Conservation (phyloP, 2,797 vertebrate species). For the Lutjanus argentimaculatus region DNA sequence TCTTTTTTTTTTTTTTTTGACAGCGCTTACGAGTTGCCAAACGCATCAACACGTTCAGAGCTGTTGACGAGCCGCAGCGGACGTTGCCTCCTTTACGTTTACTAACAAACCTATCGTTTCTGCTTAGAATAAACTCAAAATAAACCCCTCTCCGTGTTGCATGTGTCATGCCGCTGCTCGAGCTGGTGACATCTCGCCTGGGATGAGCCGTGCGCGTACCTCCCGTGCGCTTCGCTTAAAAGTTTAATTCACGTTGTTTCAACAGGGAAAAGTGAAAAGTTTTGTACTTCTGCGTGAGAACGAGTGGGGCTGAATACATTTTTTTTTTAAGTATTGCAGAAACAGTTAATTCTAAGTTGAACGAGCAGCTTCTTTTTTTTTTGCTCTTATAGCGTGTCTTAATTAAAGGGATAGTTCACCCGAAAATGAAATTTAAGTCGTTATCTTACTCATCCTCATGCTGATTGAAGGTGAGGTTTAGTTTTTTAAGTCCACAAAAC, state of each 20-base stretch:
- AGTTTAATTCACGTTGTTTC: not conserved
- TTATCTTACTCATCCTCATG: no score
- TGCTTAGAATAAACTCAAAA: not conserved
- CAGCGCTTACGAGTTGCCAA: slow-evolving; percentile 71
- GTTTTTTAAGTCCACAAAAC: no score
- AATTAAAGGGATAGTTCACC: no score
- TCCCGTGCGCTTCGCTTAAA: slow-evolving; percentile 47
- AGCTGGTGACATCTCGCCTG: slow-evolving; percentile 65
- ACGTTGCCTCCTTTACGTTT: not conserved
- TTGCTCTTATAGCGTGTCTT: not conserved
- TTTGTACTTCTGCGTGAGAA: no score
- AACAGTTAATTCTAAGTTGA: not conserved
- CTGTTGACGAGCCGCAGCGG: slow-evolving; percentile 14
- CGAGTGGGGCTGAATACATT: not conserved
- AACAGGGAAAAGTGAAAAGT: not conserved
- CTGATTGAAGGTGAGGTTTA: no score
- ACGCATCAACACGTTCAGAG: slow-evolving; percentile 38
- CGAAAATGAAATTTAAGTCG: no score
- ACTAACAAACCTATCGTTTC: not conserved
- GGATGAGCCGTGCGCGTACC: slow-evolving; percentile 22
- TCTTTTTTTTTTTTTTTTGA: slow-evolving; percentile 44
- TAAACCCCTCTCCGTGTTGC: not conserved
- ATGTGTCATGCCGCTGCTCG: slow-evolving; percentile 16
- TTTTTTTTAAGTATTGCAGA: not conserved
- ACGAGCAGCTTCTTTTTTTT: not conserved